Base-by-base conservation (phyloP, 2,113 vertebrate species). In the Poicephalus meyeri region DNA sequence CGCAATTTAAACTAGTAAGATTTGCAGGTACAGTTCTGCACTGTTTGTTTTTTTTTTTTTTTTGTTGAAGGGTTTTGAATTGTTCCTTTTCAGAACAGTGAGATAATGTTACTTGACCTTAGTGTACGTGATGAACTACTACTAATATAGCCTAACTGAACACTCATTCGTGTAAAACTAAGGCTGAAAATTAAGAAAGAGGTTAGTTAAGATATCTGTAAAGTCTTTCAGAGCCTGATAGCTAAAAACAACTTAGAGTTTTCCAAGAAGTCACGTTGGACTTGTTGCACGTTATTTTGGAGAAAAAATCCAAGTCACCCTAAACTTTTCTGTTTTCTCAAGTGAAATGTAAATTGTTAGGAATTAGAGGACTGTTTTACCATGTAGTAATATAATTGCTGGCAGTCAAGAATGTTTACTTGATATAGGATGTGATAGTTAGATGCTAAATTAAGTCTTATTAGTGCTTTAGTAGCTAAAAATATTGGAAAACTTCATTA, bases 1-100 rank as follows among this genome's bases (percentile, higher is more conserved):
- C 81, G 13, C 63, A 88, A 64, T 63, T 65, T 70, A 86, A 88
- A 82, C 25, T 46, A 46, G 16, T 88, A 82, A 61, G 76, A 29
- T 85, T 80, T 92, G 64, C 78, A 65, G 93, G 83, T 78, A 66
- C 73, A 91, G 21, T 73, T 95, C 86, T 91, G 26, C 76, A 85
- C 55, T 15, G 37, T 9, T 37, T 37, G 4, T 49, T 86, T 89
- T 85, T 94, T 69, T 31, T 14, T 4, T 76, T 83, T 89, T 83
- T 93, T 72, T 33, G 16, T 35, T 35, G 35, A 89, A 63, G 60
- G 58, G 16, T 64, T 94, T 65, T 76, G 60, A 64, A 56, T 58
- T 94, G 35, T 88, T 89, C 44, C 33, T 89, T 96, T 88, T 72
- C 49, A 70, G 72, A 68, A 74, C 39, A 84, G 17, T 76, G 74